phyloP scores from a whole-genome alignment of 2,113 vertebrate species.

The Theristicus caerulescens region DNA sequence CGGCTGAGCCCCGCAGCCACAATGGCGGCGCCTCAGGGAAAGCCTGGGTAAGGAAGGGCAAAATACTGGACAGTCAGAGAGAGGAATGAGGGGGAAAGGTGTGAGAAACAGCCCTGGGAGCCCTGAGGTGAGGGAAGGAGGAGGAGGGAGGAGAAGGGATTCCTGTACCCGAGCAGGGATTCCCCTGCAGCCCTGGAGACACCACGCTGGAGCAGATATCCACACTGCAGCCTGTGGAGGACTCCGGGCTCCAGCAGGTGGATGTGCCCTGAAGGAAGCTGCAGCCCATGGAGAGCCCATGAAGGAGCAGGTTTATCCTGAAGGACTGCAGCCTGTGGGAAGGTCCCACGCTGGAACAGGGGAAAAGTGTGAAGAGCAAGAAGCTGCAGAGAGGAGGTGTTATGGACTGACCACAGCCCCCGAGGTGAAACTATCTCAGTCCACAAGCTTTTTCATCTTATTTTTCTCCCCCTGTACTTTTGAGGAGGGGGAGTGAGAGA shows the following conservation, averaged over 20 bases:
- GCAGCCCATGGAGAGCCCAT: background rate
- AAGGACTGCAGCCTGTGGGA: background rate
- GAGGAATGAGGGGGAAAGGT: background rate
- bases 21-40: rapidly evolving
- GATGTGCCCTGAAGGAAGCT: background rate
- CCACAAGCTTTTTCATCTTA: background rate
- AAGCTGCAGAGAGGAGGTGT: background rate
- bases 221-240: background rate
- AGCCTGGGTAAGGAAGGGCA: background rate
- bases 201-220: background rate
- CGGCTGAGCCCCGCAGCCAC: rapidly evolving
- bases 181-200: background rate
- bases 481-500: background rate
- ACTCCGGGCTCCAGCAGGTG: background rate
- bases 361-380: rapidly evolving
- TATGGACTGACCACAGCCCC: background rate
- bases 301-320: background rate
- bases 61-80: background rate
- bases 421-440: background rate
- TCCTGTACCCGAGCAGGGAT: rapidly evolving
- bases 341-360: background rate
- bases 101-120: too few species aligned
- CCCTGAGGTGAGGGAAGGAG: rapidly evolving
- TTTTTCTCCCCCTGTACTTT: background rate
- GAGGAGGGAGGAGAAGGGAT: too few species aligned